Conservation (phyloP, 2,888 invertebrate genomes). For the Endomychus coccineus region DNA sequence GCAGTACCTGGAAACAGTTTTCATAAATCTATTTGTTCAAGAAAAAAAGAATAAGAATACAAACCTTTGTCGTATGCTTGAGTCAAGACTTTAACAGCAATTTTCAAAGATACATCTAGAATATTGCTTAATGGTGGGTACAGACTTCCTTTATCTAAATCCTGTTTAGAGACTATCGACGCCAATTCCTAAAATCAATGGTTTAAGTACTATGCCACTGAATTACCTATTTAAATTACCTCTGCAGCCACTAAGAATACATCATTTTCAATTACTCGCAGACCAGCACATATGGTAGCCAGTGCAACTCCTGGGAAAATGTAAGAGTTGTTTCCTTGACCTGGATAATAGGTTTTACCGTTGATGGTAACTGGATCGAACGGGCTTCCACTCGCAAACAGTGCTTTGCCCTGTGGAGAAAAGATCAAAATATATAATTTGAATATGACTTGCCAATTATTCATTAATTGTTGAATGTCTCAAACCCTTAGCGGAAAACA, state of each 20-base stretch:
- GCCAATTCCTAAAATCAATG: slow-evolving; percentile 67
- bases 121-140: slow-evolving; percentile 86
- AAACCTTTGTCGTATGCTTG: slow-evolving; percentile 73
- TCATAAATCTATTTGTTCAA: background rate
- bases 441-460: no score
- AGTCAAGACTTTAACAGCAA: slow-evolving; percentile 74
- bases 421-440: no score
- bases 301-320: slow-evolving; percentile 96
- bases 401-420: slow-evolving; percentile 81
- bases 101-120: slow-evolving; percentile 76
- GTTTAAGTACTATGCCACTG: background rate
- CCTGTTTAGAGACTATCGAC: slow-evolving; percentile 68
- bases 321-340: slow-evolving; percentile 97
- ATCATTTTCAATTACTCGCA: slow-evolving; percentile 84
- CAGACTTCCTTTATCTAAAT: slow-evolving; percentile 76
- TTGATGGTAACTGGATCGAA: slow-evolving; percentile 78
- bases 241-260: slow-evolving; percentile 87
- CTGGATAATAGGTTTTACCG: slow-evolving; percentile 77
- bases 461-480: no score
- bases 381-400: slow-evolving; percentile 97
- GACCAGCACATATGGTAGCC: slow-evolving; percentile 81
- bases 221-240: slow-evolving; percentile 43
- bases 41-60: slow-evolving; percentile 15
- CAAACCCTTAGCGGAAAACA: no score
- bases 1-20: slow-evolving; percentile 57